Base-by-base conservation (phyloP, 2,888 invertebrate genomes). In the Galeruca laticollis region DNA sequence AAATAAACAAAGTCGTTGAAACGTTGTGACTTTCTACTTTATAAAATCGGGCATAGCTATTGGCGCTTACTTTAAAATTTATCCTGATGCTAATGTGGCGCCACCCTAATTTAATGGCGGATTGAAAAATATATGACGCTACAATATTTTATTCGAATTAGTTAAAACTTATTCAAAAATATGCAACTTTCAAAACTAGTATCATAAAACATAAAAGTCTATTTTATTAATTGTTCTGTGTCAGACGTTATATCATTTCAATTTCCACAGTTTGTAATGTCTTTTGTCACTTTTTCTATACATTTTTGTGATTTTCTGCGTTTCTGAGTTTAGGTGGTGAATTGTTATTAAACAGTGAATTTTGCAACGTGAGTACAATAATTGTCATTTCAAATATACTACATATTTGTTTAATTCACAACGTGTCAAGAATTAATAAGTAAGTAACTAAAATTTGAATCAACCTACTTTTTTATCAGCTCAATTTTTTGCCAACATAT, bases 401-500 rank as follows among this genome's bases (percentile, higher is more conserved):
- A 15, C 6, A 15, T 15, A 47, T 47, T 47, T 47, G 15, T 13
- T n/a, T 47, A 18, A 9, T 47, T 15, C 15, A 47, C 15, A 47
- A 47, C 9, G 18, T 18, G 18, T 47, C 15, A 47, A 15, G 8
- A 15, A 9, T 15, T 18, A 47, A 47, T 2, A 43, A 43, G n/a
- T 40, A 47, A 18, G 18, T 47, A 47, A n/a, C 15, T 8, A 18
- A 47, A n/a, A 15, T 47, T n/a, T n/a, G 40, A 13, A 47, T 15
- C 18, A 47, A 47, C 18, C 47, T 18, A 47, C 15, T 26, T 47
- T 47, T 47, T 47, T 47, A 9, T 9, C 47, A 47, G 2, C 6
- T 15, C 43, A 43, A 47, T n/a, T 47, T 47, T 47, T 47, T 47
- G 47, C 18, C 40, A 47, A 47, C 47, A n/a, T 18, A 47, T 47